Base-by-base conservation (phyloP, 2,888 invertebrate species). In the Lathronympha strigana region DNA sequence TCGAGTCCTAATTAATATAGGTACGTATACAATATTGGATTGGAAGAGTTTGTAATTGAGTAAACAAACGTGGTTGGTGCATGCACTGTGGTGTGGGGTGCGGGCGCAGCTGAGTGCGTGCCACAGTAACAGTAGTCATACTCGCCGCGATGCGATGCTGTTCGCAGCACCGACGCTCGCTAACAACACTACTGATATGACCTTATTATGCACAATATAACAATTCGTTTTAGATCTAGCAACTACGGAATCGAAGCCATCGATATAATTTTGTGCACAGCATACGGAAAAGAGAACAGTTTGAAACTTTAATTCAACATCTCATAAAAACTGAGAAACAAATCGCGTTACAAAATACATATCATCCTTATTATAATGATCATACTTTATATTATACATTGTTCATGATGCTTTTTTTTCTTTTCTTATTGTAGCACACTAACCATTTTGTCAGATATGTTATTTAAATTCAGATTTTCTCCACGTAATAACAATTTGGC, bases 361-460 rank as follows among this genome's bases (percentile, higher is more conserved):
- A 86, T 81, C 83, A 87, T 89, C 76, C 90, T 89, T 90, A 91
- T 83, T 88, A 84, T 89, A 88, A 85, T 88, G 90, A 90, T 91
- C 90, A 90, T 81, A 66, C 47, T 60, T 66, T 66, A 88, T 85
- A 88, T 87, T 88, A 90, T 90, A 91, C 88, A 91, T 87, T 88
- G 90, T 88, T 87, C 83, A 87, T 90, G 88, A 85, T 88, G 88
- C 82, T 87, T 87, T 81, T 81, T 79, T 83, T 63, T 63, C 84
- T 84, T 86, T 86, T 85, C 90, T 90, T 90, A 91, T 86, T 86
- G 90, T 92, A 92, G 88, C 89, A 91, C 92, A 92, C 92, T 92
- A 92, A 92, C 92, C 92, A 91, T 91, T 89, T 90, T 91, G 88
- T 90, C 89, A 90, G 92, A 92, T 92, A 92, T 92, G 92, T 92